These are phyloP conservation scores for Cuniculus paca DNA, from an alignment of 2,797 vertebrate species.

Conservation along the genomic window DNA sequence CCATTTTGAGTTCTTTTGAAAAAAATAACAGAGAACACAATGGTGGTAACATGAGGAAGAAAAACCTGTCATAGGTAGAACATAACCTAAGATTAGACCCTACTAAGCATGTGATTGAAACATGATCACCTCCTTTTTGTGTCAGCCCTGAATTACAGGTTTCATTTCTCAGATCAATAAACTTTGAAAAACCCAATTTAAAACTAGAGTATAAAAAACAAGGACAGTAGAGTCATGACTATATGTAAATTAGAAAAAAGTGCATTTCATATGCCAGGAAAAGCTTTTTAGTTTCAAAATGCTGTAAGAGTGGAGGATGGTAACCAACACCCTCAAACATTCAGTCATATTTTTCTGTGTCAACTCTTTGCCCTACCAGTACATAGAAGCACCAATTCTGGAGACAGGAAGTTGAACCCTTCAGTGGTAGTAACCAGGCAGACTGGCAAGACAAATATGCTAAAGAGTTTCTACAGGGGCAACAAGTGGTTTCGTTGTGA, in stretches of 20 bases:
- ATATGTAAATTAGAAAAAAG: not conserved
- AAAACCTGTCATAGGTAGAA: not conserved
- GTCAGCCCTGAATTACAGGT: not conserved
- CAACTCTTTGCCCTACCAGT: constrained; percentile 24
- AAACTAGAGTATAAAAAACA: not conserved
- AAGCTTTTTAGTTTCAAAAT: constrained; percentile 17
- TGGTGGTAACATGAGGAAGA: not conserved
- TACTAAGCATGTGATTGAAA: not conserved
- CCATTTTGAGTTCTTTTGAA: constrained; percentile 27
- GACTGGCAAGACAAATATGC: not conserved
- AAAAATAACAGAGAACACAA: constrained; percentile 52
- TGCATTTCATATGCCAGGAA: not conserved
- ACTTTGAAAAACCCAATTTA: not conserved
- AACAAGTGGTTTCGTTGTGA: not conserved
- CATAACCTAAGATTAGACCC: not conserved
- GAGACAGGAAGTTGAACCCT: constrained; percentile 43
- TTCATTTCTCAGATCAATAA: constrained; percentile 25
- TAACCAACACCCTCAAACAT: constrained; percentile 33
- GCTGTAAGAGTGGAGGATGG: not conserved
- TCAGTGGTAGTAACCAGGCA: not conserved
- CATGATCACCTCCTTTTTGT: not conserved
- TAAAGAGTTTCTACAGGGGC: not conserved
- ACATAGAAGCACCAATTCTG: constrained; percentile 8
- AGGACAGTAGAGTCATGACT: constrained; percentile 17
- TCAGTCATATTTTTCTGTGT: not conserved